These are phyloP conservation scores for Tragelaphus buxtoni DNA, from an alignment of 2,113 vertebrate species.

Conservation along the genomic window DNA sequence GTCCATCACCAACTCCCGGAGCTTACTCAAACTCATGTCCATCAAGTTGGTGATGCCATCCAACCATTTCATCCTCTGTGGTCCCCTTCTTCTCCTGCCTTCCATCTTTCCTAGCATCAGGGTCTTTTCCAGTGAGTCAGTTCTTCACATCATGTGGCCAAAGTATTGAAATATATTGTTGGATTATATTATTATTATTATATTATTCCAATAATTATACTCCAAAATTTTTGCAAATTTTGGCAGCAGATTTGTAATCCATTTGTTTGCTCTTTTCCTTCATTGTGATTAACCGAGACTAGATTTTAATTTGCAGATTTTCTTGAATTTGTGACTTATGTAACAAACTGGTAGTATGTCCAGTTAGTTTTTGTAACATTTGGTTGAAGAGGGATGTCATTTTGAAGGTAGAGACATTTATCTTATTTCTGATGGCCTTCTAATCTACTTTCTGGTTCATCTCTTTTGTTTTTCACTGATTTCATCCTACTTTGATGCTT, in stretches of 20 bases:
- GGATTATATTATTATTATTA: neutral
- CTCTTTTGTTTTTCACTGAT: neutral
- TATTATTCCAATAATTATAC: neutral
- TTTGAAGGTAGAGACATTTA: neutral
- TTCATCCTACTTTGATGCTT: neutral
- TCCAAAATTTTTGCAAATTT: neutral
- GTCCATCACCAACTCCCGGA: neutral
- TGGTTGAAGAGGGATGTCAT: neutral
- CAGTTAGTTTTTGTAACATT: neutral
- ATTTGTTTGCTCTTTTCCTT: constrained; percentile 25
- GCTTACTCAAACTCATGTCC: neutral
- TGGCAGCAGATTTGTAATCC: neutral
- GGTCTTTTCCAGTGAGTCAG: neutral
- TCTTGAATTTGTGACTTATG: neutral
- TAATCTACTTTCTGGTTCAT: neutral
- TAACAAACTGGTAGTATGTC: neutral
- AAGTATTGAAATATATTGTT: neutral
- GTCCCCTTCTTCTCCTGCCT: neutral
- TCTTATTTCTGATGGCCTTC: neutral
- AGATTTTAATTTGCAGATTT: neutral
- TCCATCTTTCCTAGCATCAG: neutral
- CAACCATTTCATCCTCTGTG: neutral
- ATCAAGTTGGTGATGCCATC: neutral
- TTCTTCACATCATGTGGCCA: neutral
- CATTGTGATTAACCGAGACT: neutral